These are phyloP conservation scores for Cossypha caffra DNA, from an alignment of 2,797 vertebrate species.

Conservation along the genomic window DNA sequence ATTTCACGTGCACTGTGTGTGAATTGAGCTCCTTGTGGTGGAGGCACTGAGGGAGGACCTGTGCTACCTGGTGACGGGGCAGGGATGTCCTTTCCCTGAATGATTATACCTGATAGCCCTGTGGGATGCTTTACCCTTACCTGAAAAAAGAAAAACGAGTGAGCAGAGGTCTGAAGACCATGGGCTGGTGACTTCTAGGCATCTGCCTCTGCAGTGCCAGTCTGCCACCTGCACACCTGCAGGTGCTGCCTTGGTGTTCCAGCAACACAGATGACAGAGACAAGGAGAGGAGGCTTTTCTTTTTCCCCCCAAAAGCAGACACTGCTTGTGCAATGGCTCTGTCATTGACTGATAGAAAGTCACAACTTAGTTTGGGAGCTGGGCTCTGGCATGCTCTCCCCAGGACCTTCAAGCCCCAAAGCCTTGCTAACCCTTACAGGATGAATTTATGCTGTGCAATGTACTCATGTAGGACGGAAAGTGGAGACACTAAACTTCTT, in stretches of 20 bases:
- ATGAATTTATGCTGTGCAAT: background rate
- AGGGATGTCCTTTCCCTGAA: background rate
- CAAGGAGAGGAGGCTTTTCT: background rate
- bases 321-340: background rate
- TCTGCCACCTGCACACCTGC: background rate
- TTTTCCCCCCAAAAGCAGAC: background rate
- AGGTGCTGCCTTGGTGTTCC: background rate
- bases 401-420: background rate
- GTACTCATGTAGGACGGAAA: rapidly evolving
- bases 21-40: rapidly evolving
- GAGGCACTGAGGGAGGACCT: background rate
- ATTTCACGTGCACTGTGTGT: rapidly evolving
- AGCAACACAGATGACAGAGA: background rate
- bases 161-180: background rate
- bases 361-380: background rate
- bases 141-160: background rate
- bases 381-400: background rate
- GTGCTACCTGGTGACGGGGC: background rate
- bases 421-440: background rate
- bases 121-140: background rate
- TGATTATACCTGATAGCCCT: background rate
- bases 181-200: background rate
- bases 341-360: background rate
- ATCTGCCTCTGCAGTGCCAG: background rate
- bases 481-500: background rate